These are phyloP conservation scores for Leptura quadrifasciata DNA, from an alignment of 2,888 invertebrate genomes.

Conservation along the genomic window DNA sequence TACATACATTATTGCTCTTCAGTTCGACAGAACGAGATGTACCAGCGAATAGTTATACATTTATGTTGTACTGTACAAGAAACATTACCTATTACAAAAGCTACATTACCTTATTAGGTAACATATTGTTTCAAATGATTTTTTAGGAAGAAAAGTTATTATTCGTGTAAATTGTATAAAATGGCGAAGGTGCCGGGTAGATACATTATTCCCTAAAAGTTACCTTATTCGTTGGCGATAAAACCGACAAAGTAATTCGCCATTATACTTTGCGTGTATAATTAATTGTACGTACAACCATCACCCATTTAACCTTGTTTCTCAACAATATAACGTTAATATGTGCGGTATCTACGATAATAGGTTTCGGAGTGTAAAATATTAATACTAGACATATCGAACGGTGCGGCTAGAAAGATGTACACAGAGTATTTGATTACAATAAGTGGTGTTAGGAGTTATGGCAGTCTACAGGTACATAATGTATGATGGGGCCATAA, in stretches of 20 bases:
- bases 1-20: too few relatives aligned
- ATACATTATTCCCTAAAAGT: not conserved
- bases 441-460: conserved; percentile 64
- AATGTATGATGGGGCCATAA: conserved; percentile 63
- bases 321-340: conserved; percentile 14
- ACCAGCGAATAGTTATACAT: too few relatives aligned
- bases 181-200: not conserved
- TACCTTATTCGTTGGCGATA: not conserved
- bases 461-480: conserved; percentile 63
- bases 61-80: too few relatives aligned
- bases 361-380: conserved; percentile 33
- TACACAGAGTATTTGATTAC: conserved; percentile 60
- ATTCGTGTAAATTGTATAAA: not conserved
- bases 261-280: not conserved
- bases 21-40: too few relatives aligned
- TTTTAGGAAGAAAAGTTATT: too few relatives aligned
- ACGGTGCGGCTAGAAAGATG: conserved; percentile 35
- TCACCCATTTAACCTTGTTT: conserved; percentile 9
- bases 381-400: conserved; percentile 33
- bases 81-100: too few relatives aligned
- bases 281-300: not conserved
- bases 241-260: not conserved
- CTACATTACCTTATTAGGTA: too few relatives aligned
- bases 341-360: conserved; percentile 30
- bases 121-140: too few relatives aligned